Base-by-base conservation (phyloP, 2,113 vertebrate genomes). In the Sturnira hondurensis region DNA sequence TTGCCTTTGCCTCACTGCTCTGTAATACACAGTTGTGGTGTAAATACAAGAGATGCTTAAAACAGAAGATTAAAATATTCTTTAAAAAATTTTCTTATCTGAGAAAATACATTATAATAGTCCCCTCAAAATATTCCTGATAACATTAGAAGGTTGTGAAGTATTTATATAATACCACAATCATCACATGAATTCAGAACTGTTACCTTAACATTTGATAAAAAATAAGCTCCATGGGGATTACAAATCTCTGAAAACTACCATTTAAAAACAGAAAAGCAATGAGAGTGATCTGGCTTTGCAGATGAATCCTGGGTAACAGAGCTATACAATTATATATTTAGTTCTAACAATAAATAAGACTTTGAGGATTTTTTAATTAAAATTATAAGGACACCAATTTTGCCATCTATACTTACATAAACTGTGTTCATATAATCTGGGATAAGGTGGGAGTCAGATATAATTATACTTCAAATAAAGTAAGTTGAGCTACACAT, bases 301-400 rank as follows among this genome's bases (percentile, higher is more conserved):
- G 76, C 73, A 85, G 36, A 96, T 93, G 78, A 96, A 96, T 89
- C 95, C n/a, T 83, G 68, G 93, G 38, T 71, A 96, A 95, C 58
- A 89, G 74, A 97, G 82, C 65, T 95, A 96, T 76, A 97, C 96
- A 97, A 96, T 96, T 96, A 94, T 86, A 91, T 77, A 94, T 89
- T 96, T 94, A 76, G 45, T 96, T 90, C 84, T 96, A 97, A 96
- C 70, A 95, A 96, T 97, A 97, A 96, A 96, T 96, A 97, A 89
- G 63, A 97, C 56, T 95, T 93, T 63, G 58, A 90, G 52, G 26
- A 43, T 68, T 86, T 76, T 82, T 96, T 58, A 93, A 82, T 86
- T 95, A 96, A 96, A 97, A 54, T 96, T 95, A 91, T 86, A 71
- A 94, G 71, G 31, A 95, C n/a, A 96, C 3, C 74, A 77, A 86